Conservation (phyloP, 2,113 vertebrate genomes). For the Tangachromis dhanisi region DNA sequence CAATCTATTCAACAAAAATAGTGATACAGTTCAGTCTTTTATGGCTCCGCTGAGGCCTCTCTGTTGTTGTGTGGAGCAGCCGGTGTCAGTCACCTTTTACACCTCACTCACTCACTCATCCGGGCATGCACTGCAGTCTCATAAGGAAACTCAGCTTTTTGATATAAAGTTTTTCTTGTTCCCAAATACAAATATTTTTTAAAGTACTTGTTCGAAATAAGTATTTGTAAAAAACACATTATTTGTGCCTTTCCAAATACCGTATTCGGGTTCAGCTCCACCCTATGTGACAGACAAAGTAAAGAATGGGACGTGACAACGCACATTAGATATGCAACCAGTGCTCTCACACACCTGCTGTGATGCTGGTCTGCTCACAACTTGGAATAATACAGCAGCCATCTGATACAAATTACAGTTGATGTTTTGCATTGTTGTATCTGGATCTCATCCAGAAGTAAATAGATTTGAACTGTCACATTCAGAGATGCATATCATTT, state of each 20-base stretch:
- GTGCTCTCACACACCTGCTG: not conserved
- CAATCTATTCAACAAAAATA: not conserved
- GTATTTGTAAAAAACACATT: not conserved
- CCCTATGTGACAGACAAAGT: not conserved
- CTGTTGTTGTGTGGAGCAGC: not conserved
- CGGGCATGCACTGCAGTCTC: not conserved
- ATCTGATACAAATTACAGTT: conserved; percentile 5
- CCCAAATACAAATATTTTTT: not conserved
- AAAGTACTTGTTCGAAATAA: not conserved
- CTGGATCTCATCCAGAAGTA: not conserved
- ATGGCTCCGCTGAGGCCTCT: not conserved
- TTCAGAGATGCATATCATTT: conserved; percentile 33
- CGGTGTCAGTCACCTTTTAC: not conserved
- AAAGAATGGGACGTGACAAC: not conserved
- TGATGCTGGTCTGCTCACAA: conserved; percentile 8
- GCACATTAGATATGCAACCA: not conserved
- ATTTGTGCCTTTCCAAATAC: not conserved
- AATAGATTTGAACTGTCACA: not conserved
- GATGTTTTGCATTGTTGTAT: conserved; percentile 13
- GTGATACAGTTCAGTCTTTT: not conserved
- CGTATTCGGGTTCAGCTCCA: not conserved
- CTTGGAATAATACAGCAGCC: conserved; percentile 38
- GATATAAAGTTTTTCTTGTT: not conserved
- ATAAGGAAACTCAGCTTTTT: not conserved
- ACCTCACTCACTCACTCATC: not conserved